phyloP scores from a whole-genome alignment of 2,888 invertebrate genomes.

The Synergus umbraculus region DNA sequence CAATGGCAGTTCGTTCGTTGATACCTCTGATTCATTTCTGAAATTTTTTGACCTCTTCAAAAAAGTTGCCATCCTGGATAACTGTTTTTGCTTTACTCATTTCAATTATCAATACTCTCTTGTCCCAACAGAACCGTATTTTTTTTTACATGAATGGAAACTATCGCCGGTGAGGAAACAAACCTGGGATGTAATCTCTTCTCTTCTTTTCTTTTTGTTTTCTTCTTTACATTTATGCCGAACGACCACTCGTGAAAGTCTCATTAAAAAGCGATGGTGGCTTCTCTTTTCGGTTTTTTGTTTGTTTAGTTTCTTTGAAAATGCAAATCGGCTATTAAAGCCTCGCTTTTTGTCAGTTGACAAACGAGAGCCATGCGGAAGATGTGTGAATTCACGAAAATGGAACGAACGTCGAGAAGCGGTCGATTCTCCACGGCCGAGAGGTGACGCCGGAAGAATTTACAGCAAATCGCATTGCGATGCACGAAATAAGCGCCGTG shows the following conservation, averaged over 20 bases:
- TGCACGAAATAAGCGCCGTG: constrained; percentile 45
- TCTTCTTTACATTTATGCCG: not conserved
- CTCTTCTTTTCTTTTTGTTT: not conserved
- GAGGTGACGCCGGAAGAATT: constrained; percentile 51
- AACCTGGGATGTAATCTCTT: constrained; percentile 3
- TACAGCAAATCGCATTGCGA: constrained; percentile 48
- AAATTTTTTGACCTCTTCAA: constrained; percentile 13
- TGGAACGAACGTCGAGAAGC: constrained; percentile 17
- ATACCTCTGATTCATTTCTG: constrained; percentile 17
- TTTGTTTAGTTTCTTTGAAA: constrained; percentile 22
- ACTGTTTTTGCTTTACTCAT: constrained; percentile 32
- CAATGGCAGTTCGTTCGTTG: constrained; percentile 26
- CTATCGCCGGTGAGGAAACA: not conserved
- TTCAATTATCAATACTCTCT: constrained; percentile 26
- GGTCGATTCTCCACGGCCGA: constrained; percentile 43
- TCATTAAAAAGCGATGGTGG: not conserved
- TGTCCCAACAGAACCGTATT: not conserved
- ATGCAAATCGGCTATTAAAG: not conserved
- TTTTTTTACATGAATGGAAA: constrained; percentile 13
- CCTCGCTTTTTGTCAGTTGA: not conserved
- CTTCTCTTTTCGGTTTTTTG: not conserved
- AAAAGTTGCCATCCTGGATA: constrained; percentile 25
- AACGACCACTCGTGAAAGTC: not conserved
- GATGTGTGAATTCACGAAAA: constrained; percentile 29
- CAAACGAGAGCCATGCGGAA: not conserved